These are phyloP conservation scores for Drosophila anomelani DNA, from an alignment of 2,888 invertebrate genomes.

Conservation along the genomic window DNA sequence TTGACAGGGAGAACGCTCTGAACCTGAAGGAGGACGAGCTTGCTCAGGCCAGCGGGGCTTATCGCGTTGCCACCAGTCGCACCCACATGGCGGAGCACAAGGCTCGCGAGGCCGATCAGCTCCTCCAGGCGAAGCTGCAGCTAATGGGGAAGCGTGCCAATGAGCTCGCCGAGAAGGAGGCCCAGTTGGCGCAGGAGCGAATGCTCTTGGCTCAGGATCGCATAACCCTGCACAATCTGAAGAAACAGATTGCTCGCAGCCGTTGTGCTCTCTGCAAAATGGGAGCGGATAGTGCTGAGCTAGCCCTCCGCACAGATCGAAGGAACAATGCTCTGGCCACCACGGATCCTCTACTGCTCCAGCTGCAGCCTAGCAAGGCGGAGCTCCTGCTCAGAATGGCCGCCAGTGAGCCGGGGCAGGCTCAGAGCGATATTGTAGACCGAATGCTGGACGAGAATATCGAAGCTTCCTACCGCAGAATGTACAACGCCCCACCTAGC, in stretches of 20 bases:
- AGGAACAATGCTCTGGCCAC: conserved; percentile 4
- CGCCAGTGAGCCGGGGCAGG: conserved; percentile 4
- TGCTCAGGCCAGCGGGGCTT: conserved; percentile 72
- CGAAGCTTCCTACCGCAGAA: conserved; percentile 78
- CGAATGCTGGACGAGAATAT: conserved; percentile 82
- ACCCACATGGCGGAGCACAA: conserved; percentile 73
- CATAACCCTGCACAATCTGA: conserved; percentile 79
- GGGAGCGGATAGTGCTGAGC: conserved; percentile 76
- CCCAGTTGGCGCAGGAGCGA: conserved; percentile 82
- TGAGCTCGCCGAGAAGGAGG: conserved; percentile 82
- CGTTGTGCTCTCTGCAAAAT: conserved; percentile 84
- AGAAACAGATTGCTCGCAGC: conserved; percentile 71
- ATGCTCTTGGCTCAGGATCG: conserved; percentile 82
- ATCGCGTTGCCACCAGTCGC: conserved; percentile 79
- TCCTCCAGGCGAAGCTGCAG: conserved; percentile 80
- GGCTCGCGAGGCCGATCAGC: conserved; percentile 76
- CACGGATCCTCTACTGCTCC: not conserved
- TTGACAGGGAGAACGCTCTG: conserved; percentile 80
- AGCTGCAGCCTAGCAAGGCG: conserved; percentile 10
- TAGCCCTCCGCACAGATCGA: conserved; percentile 58
- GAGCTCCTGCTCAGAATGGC: conserved; percentile 27
- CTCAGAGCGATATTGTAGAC: conserved; percentile 73
- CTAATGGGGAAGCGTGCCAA: conserved; percentile 77
- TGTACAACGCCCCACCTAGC: conserved; percentile 60
- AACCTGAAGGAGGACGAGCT: conserved; percentile 82